A percentile compares a stretch with the other conserved stretches of the same genome.
Evolutionary conservation across 2,113 vertebrate species (phyloP).

Genomic region (Potamarius usumacintae): DNA sequence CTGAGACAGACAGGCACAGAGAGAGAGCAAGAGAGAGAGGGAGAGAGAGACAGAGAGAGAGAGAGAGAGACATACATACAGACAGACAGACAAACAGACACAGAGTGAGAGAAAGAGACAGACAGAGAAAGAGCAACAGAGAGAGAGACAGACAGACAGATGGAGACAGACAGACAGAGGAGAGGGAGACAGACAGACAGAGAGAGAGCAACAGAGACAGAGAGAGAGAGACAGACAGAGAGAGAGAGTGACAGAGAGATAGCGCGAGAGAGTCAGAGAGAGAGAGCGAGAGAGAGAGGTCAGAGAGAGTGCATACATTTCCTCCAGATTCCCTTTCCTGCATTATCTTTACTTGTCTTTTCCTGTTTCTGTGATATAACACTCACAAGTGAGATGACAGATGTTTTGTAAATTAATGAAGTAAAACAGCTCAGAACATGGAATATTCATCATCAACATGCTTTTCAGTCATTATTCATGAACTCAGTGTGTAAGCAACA

Average conservation of each 20-base stretch:
- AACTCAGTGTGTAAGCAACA: background rate
- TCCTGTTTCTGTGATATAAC: background rate
- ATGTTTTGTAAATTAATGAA: conserved; percentile 50
- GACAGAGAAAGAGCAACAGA: no score
- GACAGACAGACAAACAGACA: no score
- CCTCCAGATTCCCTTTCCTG: background rate
- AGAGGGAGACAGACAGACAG: background rate
- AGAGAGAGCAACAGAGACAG: no score
- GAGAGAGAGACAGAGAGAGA: no score
- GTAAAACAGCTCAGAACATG: conserved; percentile 18
- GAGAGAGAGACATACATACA: no score
- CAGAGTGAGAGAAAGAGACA: no score
- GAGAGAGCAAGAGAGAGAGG: no score
- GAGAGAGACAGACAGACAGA: no score
- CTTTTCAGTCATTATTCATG: conserved; percentile 34
- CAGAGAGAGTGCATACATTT: background rate
- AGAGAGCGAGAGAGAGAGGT: background rate
- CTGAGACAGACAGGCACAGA: background rate
- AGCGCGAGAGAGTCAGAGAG: background rate
- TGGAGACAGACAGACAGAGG: background rate
- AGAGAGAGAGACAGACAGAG: no score
- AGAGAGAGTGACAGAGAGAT: no score
- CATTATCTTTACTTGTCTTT: background rate
- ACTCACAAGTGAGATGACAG: background rate
- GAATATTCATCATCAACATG: conserved; percentile 46